Evolutionary conservation across 2,888 invertebrate genomes (phyloP), one percentile per base, ranked within the genome.

Genomic region (Pemphredon lugubris): DNA sequence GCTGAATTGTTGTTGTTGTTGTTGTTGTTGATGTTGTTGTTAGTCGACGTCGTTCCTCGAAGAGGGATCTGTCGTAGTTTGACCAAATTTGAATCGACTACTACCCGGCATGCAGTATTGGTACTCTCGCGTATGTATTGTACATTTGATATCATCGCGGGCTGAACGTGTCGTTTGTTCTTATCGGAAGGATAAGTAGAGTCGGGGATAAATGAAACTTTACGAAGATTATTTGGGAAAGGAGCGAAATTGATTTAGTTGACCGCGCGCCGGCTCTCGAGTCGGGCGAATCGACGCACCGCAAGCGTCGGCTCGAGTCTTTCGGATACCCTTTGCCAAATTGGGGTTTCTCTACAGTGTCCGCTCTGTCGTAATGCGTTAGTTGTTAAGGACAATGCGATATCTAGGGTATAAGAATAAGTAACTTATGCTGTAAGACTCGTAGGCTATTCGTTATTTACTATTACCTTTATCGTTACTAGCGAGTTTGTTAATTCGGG

Each of bases 401-500:
- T 66, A 70, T 66, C 53, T 81, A 79, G 75, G 20, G 32, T 44
- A 44, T 77, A 82, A 77, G 63, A n/a, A n/a, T n/a, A n/a, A n/a
- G 75, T 84, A 83, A 82, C 75, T 84, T 83, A 84, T 72, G 55
- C 64, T 74, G 65, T 81, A 77, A 77, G 66, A 74, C 66, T 68
- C 60, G 72, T 84, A 82, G 77, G 65, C 65, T 75, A 83, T 75
- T 73, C 75, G 77, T 64, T 79, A 77, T 57, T 69, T 75, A 71
- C 77, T 79, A 68, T 72, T 71, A 75, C 74, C 77, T 81, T 79
- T 81, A 77, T 79, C 69, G 74, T 84, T 73, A 75, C 48, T 77
- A 79, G 72, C 65, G 61, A 71, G 63, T 74, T 69, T 53, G 66
- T 63, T 71, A 57, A 75, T 78, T 77, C 61, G 71, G 63, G 67